Conservation (phyloP, 2,113 vertebrate genomes). For the Aviceda subcristata region DNA sequence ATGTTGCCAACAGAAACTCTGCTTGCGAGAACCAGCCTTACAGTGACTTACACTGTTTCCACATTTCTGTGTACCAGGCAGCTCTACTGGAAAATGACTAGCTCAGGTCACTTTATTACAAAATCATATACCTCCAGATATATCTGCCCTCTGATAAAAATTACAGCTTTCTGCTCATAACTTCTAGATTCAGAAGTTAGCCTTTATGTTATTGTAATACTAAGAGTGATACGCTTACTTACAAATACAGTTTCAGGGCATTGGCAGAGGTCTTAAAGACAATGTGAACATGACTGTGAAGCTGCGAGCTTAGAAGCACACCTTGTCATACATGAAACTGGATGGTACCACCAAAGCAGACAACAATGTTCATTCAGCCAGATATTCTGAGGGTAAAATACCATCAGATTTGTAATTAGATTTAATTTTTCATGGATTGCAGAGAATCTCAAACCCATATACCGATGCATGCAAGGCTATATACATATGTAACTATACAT, state of each 20-base stretch:
- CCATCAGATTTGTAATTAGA: background rate
- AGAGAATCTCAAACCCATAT: background rate
- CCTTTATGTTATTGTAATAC: background rate
- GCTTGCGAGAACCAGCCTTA: background rate
- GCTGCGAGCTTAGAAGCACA: background rate
- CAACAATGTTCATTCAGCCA: background rate
- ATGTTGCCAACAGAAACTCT: background rate
- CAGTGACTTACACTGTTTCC: rapidly evolving
- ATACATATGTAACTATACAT: background rate
- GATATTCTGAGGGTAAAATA: background rate
- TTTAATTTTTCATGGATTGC: background rate
- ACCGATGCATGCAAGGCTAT: rapidly evolving
- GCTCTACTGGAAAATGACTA: background rate
- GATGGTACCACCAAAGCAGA: background rate
- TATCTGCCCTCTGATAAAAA: background rate
- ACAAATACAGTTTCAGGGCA: background rate
- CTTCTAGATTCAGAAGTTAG: background rate
- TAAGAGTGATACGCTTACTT: no score
- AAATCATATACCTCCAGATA: background rate
- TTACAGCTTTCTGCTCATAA: background rate
- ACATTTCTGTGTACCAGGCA: background rate
- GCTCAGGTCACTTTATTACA: background rate
- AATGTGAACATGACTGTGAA: background rate
- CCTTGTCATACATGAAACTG: background rate
- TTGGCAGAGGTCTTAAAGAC: background rate